These are phyloP conservation scores for Calliopum simillimum DNA, from an alignment of 2,888 invertebrate genomes.

Conservation along the genomic window DNA sequence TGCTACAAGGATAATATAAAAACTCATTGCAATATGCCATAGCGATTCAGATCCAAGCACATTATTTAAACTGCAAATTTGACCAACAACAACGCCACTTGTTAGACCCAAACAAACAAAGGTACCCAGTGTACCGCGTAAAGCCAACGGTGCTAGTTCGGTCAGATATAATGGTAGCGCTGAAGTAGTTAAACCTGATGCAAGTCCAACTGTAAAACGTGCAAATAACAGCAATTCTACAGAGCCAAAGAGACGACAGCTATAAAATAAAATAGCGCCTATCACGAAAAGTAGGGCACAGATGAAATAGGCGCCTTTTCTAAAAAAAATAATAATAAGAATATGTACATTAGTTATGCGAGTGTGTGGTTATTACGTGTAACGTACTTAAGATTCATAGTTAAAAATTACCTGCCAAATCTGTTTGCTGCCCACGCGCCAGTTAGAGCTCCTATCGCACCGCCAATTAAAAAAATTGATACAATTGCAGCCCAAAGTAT, in stretches of 20 bases:
- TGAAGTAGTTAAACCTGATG: slow-evolving; percentile 85
- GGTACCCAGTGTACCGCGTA: slow-evolving; percentile 87
- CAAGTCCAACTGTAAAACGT: slow-evolving; percentile 81
- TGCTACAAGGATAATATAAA: slow-evolving; percentile 77
- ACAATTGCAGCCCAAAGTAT: slow-evolving; percentile 85
- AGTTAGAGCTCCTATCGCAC: slow-evolving; percentile 83
- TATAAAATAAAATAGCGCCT: slow-evolving; percentile 77
- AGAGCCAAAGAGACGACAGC: slow-evolving; percentile 75
- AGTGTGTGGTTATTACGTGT: too few species aligned
- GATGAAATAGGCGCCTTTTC: slow-evolving; percentile 78
- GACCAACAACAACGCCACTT: slow-evolving; percentile 64
- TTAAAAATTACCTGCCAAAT: slow-evolving; percentile 72
- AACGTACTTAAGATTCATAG: too few species aligned
- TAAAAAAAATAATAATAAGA: slow-evolving; percentile 50
- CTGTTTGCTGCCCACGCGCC: slow-evolving; percentile 82
- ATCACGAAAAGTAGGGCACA: slow-evolving; percentile 76
- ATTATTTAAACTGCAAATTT: slow-evolving; percentile 60
- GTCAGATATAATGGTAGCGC: slow-evolving; percentile 91
- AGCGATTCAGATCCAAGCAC: slow-evolving; percentile 70
- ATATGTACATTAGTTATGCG: neutral
- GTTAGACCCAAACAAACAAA: slow-evolving; percentile 71
- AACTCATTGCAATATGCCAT: slow-evolving; percentile 84
- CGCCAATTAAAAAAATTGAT: slow-evolving; percentile 89
- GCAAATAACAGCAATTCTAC: slow-evolving; percentile 84
- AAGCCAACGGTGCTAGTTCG: slow-evolving; percentile 81